Base-by-base conservation (phyloP, 1,140 invertebrate genomes). In the Hydropsyche tenuis region DNA sequence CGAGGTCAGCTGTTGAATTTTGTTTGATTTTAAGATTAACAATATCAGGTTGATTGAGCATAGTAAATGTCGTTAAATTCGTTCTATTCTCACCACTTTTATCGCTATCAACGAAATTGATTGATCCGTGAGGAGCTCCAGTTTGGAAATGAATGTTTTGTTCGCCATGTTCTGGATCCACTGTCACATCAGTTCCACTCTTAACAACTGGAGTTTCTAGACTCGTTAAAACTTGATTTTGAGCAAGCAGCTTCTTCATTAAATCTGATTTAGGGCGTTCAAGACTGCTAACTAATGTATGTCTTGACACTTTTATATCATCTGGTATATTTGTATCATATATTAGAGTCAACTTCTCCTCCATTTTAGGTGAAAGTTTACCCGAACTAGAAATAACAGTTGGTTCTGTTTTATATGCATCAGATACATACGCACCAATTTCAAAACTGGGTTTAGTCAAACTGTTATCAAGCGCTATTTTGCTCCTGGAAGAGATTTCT, bases 301-400 rank as follows among this genome's bases (percentile, higher is more conserved):
- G 86, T 66, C 87, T 80, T 5, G 86, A 87, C 12, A 88, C 86
- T 82, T 88, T 89, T 66, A 88, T 82, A 78, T 89, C 87, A 77
- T 88, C 88, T 0, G 87, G 86, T 74, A 89, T 83, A 73, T 89
- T 89, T 0, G 85, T 88, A 74, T 88, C 87, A 37, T 85, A 86
- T 43, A 79, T 80, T 79, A 85, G 82, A 2, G 79, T 81, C 69
- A 84, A 68, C 77, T 84, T 86, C 63, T 86, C 83, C 64, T 85
- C 83, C 63, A 78, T 45, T 43, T 77, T 77, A 4, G 76, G 76
- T 18, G 76, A 77, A 9, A 75, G n/a, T 63, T 73, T 73, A 51
- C 73, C 72, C 0, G 76, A 77, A n/a, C 45, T 37, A 14, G 60
- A 30, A 30, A 46, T 18, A 0, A 46, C 56, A 14, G 63, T 64